Base-by-base conservation (phyloP, 2,888 invertebrate genomes). In the Campopleginae sp. region DNA sequence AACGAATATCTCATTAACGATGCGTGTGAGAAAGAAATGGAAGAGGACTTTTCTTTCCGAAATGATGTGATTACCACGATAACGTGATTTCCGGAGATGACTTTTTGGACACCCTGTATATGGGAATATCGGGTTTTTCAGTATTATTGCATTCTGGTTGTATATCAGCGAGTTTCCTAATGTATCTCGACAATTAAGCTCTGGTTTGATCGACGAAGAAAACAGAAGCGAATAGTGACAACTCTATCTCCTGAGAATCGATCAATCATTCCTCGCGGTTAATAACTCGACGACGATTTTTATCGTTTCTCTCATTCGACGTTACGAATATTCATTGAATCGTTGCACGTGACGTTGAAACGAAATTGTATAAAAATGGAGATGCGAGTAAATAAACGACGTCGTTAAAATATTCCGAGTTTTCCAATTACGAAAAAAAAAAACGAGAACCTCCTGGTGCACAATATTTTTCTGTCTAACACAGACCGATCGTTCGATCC, bases 71-170 rank as follows among this genome's bases (percentile, higher is more conserved):
- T 8, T 0, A 23, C 5, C 27, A 5, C 6, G 58, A 27, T 27
- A 5, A 27, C 58, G 38, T 58, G 14, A 58, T 27, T 58, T 4
- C 27, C 5, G 6, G 6, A 14, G 14, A 58, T 27, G 27, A 27
- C 14, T 27, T 58, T 58, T 58, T 1, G 14, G 58, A 58, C 58
- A 58, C 27, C 27, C 58, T 58, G 3, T 84, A 84, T 77, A 65
- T 86, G 76, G 79, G 76, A 54, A 74, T 65, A 79, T 84, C 79
- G 31, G 68, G 27, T 78, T 72, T 48, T 48, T 44, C 63, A 46
- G 70, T 44, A 23, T 75, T 74, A 42, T 58, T 54, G 38, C 75
- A 70, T 31, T 42, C 51, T 8, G 38, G 23, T 79, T 6, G 61
- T 78, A 46, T 63, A 48, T 48, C 61, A 33, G 70, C 61, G 58